Evolutionary conservation across 2,113 vertebrate species (phyloP).

Genomic region (Leptosomus discolor): DNA sequence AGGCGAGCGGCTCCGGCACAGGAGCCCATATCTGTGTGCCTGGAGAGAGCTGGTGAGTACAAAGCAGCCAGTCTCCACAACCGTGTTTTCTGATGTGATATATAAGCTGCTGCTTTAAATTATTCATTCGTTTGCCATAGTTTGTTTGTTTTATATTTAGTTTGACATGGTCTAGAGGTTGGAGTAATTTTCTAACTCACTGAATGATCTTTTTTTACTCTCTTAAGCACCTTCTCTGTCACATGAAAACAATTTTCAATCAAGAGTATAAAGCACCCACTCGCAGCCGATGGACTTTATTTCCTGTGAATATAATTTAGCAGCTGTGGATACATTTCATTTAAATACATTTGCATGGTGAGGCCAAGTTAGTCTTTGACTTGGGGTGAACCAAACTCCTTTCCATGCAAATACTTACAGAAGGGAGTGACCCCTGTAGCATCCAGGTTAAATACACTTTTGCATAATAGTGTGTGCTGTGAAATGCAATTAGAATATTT

Average conservation of each 20-base stretch:
- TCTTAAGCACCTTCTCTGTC: slow-evolving; percentile 34
- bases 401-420: neutral
- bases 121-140: slow-evolving; percentile 28
- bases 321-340: neutral
- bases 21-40: neutral
- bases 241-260: slow-evolving; percentile 35
- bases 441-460: neutral
- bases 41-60: neutral
- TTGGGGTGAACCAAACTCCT: neutral
- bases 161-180: slow-evolving; percentile 36
- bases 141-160: slow-evolving; percentile 57
- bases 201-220: slow-evolving; percentile 41
- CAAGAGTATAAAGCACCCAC: neutral
- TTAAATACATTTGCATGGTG: neutral
- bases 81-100: neutral
- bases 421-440: neutral
- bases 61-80: neutral
- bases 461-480: neutral
- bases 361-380: neutral
- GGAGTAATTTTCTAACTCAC: slow-evolving; percentile 62
- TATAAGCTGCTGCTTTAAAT: neutral
- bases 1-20: neutral
- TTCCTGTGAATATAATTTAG: neutral
- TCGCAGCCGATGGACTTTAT: neutral
- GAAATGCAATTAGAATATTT: neutral